These are phyloP conservation scores for Epicauta chinensis DNA, from an alignment of 1,140 invertebrate species.

Conservation along the genomic window DNA sequence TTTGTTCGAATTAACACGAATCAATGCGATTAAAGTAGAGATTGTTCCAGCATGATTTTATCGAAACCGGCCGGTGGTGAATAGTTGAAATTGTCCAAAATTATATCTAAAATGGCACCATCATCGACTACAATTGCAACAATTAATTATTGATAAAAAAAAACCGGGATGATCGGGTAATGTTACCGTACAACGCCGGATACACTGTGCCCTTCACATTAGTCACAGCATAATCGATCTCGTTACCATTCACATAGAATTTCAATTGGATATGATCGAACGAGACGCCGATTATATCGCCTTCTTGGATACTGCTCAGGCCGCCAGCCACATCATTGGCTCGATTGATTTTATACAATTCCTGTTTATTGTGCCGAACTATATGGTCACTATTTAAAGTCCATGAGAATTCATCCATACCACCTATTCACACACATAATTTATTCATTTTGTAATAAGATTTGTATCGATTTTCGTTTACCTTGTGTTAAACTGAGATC, in stretches of 20 bases:
- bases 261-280: slow-evolving; percentile 97
- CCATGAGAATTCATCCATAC: slow-evolving; percentile 88
- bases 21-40: slow-evolving; percentile 69
- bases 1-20: no score
- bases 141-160: no score
- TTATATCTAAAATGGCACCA: slow-evolving; percentile 92
- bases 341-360: slow-evolving; percentile 59
- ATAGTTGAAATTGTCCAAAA: slow-evolving; percentile 83
- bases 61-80: slow-evolving; percentile 85
- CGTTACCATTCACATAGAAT: slow-evolving; percentile 91
- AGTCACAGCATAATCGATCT: slow-evolving; percentile 75
- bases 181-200: slow-evolving; percentile 88
- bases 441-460: no score
- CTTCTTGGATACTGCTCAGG: slow-evolving; percentile 67
- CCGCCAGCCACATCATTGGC: slow-evolving; percentile 32
- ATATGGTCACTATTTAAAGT: slow-evolving; percentile 84
- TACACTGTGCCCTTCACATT: slow-evolving; percentile 88
- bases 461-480: slow-evolving; percentile 29
- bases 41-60: slow-evolving; percentile 96
- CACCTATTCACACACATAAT: no score
- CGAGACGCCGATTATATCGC: slow-evolving; percentile 89
- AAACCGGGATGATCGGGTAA: no score
- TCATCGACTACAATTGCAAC: slow-evolving; percentile 78
- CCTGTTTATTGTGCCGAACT: slow-evolving; percentile 76
- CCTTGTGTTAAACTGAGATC: slow-evolving; percentile 76